Base-by-base conservation (phyloP, 2,888 invertebrate genomes). In the Brassicogethes aeneus region DNA sequence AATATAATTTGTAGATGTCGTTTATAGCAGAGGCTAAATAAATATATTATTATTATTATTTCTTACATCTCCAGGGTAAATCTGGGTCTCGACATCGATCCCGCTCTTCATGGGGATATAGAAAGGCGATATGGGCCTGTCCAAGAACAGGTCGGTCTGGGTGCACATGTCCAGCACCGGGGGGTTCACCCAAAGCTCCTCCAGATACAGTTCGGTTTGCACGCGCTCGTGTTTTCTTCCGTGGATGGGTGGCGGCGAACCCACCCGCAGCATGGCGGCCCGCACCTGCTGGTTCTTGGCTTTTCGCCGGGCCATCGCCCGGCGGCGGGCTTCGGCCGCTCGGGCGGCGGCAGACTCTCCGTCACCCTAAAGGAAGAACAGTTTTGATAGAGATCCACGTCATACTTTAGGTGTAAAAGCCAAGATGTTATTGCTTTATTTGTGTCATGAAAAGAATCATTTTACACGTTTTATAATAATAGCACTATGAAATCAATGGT, bases 141-240 rank as follows among this genome's bases (percentile, higher is more conserved):
- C 89, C 46, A 84, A 70, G 70, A 87, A 87, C 54, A 86, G 76
- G 68, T 94, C 93, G 15, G 94, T 93, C 46, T 68, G 68, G 39
- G 87, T 85, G 54, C 83, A 83, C 38, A 79, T 81, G 57, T 89
- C 85, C 47, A 75, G 73, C 62, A 87, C 87, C 13, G 76, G 77
- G 36, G 87, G 87, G 55, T 80, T 80, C 52, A 82, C 82, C 59
- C 77, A 80, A 37, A 85, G 65, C 73, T 94, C 92, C 66, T 93
- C 92, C 41, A 94, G 75, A 63, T 85, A 92, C 56, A 80, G 73
- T 50, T 94, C 93, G 1, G 94, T 94, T 73, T 95, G 94, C 34
- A 93, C 79, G 46, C 82, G 82, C 56, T 85, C 88, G 70, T 92
- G 91, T 39, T 80, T 79, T 46, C 93, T 76, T 15, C 91, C 92